Base-by-base conservation (phyloP, 2,113 vertebrate species). In the Ascaphus truei region DNA sequence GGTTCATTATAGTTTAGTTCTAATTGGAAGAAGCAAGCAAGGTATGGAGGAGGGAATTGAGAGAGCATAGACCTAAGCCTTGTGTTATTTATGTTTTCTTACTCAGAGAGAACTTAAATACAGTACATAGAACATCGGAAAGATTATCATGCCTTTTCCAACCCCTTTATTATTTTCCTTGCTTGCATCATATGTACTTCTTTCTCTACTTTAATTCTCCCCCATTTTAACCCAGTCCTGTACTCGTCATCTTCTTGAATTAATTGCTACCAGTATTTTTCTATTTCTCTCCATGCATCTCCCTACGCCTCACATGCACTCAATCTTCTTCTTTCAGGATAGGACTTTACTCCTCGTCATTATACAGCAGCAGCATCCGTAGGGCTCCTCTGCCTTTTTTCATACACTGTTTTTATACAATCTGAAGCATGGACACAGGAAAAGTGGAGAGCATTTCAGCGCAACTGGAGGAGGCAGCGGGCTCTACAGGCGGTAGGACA, bases 401-500 rank as follows among this genome's bases (percentile, higher is more conserved):
- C 31, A 30, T 16, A 20, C 41, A 26, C 6, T 15, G 4, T 25
- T 37, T 4, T 27, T 3, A 13, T 7, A 6, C 18, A 41, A 50
- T 8, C 23, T 43, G 34, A 20, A 66, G 7, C 29, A 68, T 68
- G 64, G 52, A 68, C 27, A 47, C 27, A 23, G 12, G 20, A 27
- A 68, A n/a, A 43, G 37, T 68, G 52, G 64, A 33, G 18, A 47
- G 18, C 10, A 68, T 68, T 22, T 68, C 52, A 34, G 27, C 37
- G 13, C 27, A 15, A 9, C 64, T 57, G 18, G 64, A 57, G 29
- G 29, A 45, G 36, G 4, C 51, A 16, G 64, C 31, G 7, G 64
- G 29, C 2, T 57, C 51, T 45, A 20, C 52, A 58, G 52, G 64
- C 29, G 64, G 64, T 68, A 68, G 64, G 64, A 68, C 52, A 13